A percentile compares a stretch with the other conserved stretches of the same genome.
These are phyloP conservation scores for Scatophagus argus DNA, from an alignment of 2,113 vertebrate genomes.

Conservation along the genomic window DNA sequence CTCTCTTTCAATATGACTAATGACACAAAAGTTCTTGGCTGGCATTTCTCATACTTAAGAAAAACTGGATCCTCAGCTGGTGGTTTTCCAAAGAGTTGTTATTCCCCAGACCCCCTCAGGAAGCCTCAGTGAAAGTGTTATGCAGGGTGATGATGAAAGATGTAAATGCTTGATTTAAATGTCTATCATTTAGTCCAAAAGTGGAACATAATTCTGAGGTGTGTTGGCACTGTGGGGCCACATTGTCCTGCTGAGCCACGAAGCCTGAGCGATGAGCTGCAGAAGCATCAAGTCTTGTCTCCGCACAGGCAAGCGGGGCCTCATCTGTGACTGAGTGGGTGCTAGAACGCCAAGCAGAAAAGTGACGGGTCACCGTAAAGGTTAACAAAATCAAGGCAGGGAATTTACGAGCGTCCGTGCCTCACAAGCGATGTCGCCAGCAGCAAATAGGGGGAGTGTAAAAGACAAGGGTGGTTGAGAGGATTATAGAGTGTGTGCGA, in stretches of 20 bases:
- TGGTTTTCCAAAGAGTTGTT: constrained; percentile 22
- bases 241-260: constrained; percentile 38
- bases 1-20: constrained; percentile 13
- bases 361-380: constrained; percentile 80
- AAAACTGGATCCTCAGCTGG: constrained; percentile 17
- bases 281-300: constrained; percentile 40
- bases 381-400: constrained; percentile 82
- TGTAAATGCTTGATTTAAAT: constrained; percentile 30
- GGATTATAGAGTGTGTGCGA: constrained; percentile 65
- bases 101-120: not conserved
- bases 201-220: constrained; percentile 36
- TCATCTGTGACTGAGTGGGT: constrained; percentile 79
- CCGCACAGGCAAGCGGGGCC: constrained; percentile 48
- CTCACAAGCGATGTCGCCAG: constrained; percentile 72
- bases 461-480: constrained; percentile 66
- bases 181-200: constrained; percentile 28
- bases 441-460: constrained; percentile 56
- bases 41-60: constrained; percentile 3
- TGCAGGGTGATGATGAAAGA: constrained; percentile 14
- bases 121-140: not conserved
- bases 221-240: constrained; percentile 35
- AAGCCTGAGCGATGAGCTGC: constrained; percentile 72
- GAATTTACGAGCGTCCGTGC: constrained; percentile 81
- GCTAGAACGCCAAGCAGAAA: constrained; percentile 74
- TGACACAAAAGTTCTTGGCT: constrained; percentile 3